A percentile compares a stretch with the other conserved stretches of the same genome.
Evolutionary conservation across 64 coral and sea anemone genomes (phyloP).

Genomic region (Montipora cactus): DNA sequence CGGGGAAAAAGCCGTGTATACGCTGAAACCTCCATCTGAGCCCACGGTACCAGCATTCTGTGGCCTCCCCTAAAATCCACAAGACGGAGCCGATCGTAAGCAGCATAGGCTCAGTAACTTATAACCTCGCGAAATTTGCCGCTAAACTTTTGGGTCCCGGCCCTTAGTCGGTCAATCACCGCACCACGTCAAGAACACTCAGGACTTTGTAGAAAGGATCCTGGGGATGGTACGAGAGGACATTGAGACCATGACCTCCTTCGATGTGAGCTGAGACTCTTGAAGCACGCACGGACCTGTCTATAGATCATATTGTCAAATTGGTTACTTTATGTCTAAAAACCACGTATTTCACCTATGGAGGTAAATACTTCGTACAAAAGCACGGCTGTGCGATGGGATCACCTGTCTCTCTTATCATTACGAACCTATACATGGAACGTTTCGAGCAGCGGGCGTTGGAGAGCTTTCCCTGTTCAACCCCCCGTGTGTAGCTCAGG

Average conservation of each 20-base stretch:
- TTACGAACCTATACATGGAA: conserved; percentile 27
- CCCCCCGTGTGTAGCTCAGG: conserved; percentile 29
- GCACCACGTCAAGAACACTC: conserved; percentile 55
- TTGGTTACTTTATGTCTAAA: neutral
- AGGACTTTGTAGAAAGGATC: neutral
- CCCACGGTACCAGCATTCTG: conserved; percentile 55
- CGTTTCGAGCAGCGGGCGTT: conserved; percentile 1
- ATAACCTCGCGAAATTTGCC: conserved; percentile 63
- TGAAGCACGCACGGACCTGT: neutral
- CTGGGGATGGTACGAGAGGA: neutral
- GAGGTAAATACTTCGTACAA: neutral
- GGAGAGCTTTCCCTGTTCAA: neutral
- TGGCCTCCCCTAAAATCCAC: conserved; percentile 67
- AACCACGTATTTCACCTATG: conserved; percentile 37
- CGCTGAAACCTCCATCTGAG: conserved; percentile 61
- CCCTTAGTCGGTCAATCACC: conserved; percentile 51
- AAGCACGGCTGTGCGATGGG: conserved; percentile 32
- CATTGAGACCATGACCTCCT: conserved; percentile 17
- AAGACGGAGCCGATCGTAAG: conserved; percentile 66
- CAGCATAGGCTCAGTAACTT: conserved; percentile 62
- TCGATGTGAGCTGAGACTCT: neutral
- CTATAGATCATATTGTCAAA: neutral
- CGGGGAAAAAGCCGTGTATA: conserved; percentile 35
- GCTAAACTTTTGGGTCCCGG: neutral
- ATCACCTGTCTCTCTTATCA: conserved; percentile 24